Conservation (phyloP, 2,888 invertebrate species). For the Brenthis daphne region DNA sequence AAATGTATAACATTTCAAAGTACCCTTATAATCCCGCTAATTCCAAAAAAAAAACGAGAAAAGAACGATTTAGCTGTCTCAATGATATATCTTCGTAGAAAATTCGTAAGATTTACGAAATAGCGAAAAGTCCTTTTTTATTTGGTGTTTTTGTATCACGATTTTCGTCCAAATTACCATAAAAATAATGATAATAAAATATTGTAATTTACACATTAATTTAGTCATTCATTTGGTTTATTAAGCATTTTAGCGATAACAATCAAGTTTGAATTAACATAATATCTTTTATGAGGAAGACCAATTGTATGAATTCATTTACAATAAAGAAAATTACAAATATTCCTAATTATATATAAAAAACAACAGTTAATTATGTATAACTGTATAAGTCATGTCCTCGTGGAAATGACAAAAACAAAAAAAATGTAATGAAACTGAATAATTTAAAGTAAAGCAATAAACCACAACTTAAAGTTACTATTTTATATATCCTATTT, state of each 20-base stretch:
- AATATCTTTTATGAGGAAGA: no score
- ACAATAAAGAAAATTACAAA: no score
- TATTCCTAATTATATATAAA: no score
- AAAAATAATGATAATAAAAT: not conserved
- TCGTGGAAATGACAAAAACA: no score
- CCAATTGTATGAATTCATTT: no score
- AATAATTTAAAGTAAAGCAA: no score
- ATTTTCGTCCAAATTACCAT: not conserved
- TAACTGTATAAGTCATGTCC: no score
- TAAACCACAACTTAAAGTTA: no score
- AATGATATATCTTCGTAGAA: constrained; percentile 63
- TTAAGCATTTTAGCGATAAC: not conserved
- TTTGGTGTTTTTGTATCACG: constrained; percentile 39
- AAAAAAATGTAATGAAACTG: no score
- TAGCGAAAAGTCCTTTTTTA: constrained; percentile 42
- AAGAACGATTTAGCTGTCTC: constrained; percentile 42
- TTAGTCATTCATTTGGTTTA: not conserved
- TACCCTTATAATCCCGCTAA: constrained; percentile 32
- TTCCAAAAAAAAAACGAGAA: constrained; percentile 34
- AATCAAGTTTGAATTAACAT: no score
- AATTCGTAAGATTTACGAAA: constrained; percentile 54
- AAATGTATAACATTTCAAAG: constrained; percentile 25
- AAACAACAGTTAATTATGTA: no score
- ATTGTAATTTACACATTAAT: not conserved
- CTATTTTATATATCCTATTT: no score